A percentile compares a stretch with the other conserved stretches of the same genome.
These are phyloP conservation scores for Paradoxurus hermaphroditus DNA, from an alignment of 2,113 vertebrate species.

Conservation along the genomic window DNA sequence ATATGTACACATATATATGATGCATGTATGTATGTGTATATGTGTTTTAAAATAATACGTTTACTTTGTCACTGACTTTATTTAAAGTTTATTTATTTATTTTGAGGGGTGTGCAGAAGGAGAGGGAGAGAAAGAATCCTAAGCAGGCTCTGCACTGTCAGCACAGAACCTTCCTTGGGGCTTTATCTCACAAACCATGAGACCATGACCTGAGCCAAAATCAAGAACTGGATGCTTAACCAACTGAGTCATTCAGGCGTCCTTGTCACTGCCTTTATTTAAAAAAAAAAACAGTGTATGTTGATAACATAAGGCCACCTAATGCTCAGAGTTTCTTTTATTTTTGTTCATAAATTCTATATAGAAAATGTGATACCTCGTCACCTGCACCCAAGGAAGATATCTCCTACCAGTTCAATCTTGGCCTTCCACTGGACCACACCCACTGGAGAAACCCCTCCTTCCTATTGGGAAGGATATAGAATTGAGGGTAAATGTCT, in stretches of 20 bases:
- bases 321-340: not conserved
- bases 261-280: too few relatives aligned
- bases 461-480: not conserved
- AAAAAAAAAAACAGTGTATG: not conserved
- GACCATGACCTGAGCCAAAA: too few relatives aligned
- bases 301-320: not conserved
- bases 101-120: too few relatives aligned
- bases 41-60: not conserved
- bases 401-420: not conserved
- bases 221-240: too few relatives aligned
- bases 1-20: fast-evolving
- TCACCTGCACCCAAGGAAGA: not conserved
- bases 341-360: not conserved
- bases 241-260: too few relatives aligned
- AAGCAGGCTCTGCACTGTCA: too few relatives aligned
- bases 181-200: too few relatives aligned
- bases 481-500: not conserved
- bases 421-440: not conserved
- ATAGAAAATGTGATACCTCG: not conserved
- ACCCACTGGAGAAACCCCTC: not conserved
- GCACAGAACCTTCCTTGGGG: too few relatives aligned
- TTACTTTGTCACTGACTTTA: not conserved
- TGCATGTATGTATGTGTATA: fast-evolving
- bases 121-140: too few relatives aligned
- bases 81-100: not conserved